A percentile compares a stretch with the other conserved stretches of the same genome.
These are phyloP conservation scores for Chelonus insularis DNA, from an alignment of 1,140 invertebrate genomes.

Conservation along the genomic window DNA sequence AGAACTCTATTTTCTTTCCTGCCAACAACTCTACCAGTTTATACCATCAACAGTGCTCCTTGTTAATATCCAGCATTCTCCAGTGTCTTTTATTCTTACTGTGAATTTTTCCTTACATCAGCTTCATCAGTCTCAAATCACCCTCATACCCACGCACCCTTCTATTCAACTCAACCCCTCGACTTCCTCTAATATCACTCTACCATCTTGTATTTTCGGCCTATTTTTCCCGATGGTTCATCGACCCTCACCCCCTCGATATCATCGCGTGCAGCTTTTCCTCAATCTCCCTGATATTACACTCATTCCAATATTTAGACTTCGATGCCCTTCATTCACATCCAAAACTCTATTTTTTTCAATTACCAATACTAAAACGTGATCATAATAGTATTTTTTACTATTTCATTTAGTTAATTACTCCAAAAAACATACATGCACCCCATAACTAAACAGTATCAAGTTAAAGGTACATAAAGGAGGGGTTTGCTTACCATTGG, in stretches of 20 bases:
- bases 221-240: conserved; percentile 6
- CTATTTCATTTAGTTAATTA: too few relatives aligned
- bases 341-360: too few relatives aligned
- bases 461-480: not conserved
- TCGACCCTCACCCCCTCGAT: not conserved
- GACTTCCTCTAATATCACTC: not conserved
- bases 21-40: not conserved
- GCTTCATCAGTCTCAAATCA: not conserved
- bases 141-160: not conserved
- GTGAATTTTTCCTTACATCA: not conserved
- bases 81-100: not conserved
- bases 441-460: not conserved
- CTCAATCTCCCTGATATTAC: not conserved
- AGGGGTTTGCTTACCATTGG: conserved; percentile 10
- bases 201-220: not conserved
- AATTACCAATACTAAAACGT: too few relatives aligned
- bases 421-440: too few relatives aligned
- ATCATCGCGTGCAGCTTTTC: not conserved
- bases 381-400: too few relatives aligned
- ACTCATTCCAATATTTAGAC: not conserved
- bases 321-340: too few relatives aligned
- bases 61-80: not conserved
- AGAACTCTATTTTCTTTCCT: not conserved
- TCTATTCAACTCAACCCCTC: not conserved
- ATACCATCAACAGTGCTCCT: too few relatives aligned